Conservation (phyloP, 2,113 vertebrate genomes). For the Centropristis striata region DNA sequence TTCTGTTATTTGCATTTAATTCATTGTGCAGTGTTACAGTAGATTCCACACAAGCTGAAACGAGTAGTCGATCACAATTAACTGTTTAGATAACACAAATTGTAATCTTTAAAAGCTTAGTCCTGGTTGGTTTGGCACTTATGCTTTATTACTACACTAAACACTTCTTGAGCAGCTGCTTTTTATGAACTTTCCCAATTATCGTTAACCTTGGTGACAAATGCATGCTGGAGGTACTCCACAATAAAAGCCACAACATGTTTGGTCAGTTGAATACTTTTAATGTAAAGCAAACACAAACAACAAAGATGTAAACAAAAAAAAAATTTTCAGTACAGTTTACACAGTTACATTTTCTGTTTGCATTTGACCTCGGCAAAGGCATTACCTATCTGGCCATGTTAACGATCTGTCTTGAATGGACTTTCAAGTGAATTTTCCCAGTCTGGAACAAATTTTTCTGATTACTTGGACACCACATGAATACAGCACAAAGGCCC, state of each 20-base stretch:
- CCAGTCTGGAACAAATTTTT: no score
- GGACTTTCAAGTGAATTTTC: no score
- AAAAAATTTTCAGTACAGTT: no score
- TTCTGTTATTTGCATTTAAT: background rate
- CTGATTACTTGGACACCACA: no score
- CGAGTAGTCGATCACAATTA: background rate
- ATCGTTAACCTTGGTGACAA: background rate
- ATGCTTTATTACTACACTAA: background rate
- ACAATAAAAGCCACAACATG: background rate
- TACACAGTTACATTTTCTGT: no score
- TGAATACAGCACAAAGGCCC: no score
- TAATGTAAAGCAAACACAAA: no score
- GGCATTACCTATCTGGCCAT: no score
- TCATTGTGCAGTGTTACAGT: background rate
- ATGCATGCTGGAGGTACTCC: background rate
- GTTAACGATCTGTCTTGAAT: no score
- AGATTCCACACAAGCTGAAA: background rate
- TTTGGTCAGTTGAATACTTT: background rate
- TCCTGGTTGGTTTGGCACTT: background rate
- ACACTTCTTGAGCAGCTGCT: background rate
- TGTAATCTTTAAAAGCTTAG: background rate
- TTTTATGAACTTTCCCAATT: background rate
- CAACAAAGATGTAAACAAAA: no score
- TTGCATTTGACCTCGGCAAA: no score
- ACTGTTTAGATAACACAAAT: background rate